phyloP scores from a whole-genome alignment of 1,140 invertebrate genomes.

The Drosophila lini region DNA sequence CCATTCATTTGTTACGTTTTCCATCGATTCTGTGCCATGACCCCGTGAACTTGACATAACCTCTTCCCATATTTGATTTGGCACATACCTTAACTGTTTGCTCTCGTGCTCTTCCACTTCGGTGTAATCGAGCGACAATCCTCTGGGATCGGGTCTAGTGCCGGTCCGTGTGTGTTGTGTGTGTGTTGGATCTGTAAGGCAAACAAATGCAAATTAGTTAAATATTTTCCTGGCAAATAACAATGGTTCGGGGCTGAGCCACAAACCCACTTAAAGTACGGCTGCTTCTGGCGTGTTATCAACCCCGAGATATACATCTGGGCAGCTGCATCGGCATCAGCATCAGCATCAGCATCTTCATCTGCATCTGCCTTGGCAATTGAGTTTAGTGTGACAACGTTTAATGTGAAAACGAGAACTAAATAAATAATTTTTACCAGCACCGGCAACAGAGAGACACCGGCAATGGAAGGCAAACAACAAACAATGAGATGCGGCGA shows the following conservation, averaged over 20 bases:
- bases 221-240: conserved; percentile 58
- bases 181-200: conserved; percentile 58
- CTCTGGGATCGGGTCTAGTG: conserved; percentile 20
- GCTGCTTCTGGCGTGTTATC: conserved; percentile 28
- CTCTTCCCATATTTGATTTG: conserved; percentile 53
- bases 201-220: conserved; percentile 79
- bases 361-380: conserved; percentile 54
- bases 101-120: conserved; percentile 35
- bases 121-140: conserved; percentile 29
- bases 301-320: conserved; percentile 57
- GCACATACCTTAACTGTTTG: conserved; percentile 69
- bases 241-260: conserved; percentile 58
- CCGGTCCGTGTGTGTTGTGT: conserved; percentile 26
- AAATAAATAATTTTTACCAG: conserved; percentile 78
- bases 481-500: conserved; percentile 79
- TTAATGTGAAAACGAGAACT: conserved; percentile 81
- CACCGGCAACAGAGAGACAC: neutral
- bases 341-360: conserved; percentile 42
- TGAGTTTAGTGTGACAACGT: conserved; percentile 81
- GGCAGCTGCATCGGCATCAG: conserved; percentile 36
- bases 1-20: conserved; percentile 13
- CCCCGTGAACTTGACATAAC: conserved; percentile 46
- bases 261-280: conserved; percentile 75
- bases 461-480: conserved; percentile 53
- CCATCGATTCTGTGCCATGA: conserved; percentile 3